Percentiles rank a stretch among this genome's conserved stretches.
Evolutionary conservation across 2,888 invertebrate species (phyloP).

Genomic region (Lepidocyrtinus sp.): DNA sequence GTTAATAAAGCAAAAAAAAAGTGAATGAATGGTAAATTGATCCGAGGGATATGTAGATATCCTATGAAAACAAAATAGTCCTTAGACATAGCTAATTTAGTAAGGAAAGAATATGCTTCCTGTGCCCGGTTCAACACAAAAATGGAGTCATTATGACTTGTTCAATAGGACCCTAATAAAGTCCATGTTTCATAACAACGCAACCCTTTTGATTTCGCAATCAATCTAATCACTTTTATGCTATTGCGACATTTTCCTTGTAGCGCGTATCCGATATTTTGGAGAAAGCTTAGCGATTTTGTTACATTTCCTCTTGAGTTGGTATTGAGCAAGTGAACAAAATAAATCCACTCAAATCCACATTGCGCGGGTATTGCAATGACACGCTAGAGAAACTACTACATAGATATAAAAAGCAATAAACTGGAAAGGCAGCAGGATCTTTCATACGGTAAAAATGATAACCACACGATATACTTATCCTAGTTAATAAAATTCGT

Average conservation of each 20-base stretch:
- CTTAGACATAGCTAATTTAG: background rate
- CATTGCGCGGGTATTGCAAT: background rate
- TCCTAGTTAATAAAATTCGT: background rate
- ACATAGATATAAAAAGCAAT: background rate
- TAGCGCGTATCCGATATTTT: background rate
- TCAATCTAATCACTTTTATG: background rate
- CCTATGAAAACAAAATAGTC: background rate
- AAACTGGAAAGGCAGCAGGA: background rate
- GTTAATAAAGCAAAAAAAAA: background rate
- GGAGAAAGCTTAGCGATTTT: background rate
- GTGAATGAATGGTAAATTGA: conserved; percentile 2
- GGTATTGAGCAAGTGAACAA: background rate
- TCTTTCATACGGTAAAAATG: background rate
- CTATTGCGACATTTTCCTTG: background rate
- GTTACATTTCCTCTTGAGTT: background rate
- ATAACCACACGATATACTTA: background rate
- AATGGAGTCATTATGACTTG: background rate
- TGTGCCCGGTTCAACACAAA: too few relatives aligned
- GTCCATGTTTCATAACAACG: background rate
- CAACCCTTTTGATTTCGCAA: conserved; percentile 2
- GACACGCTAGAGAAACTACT: background rate
- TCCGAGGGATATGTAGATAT: background rate
- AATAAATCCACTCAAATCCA: background rate
- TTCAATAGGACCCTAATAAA: background rate
- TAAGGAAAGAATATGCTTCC: too few relatives aligned